phyloP scores from a whole-genome alignment of 2,888 invertebrate species.

The Erebia aethiops region DNA sequence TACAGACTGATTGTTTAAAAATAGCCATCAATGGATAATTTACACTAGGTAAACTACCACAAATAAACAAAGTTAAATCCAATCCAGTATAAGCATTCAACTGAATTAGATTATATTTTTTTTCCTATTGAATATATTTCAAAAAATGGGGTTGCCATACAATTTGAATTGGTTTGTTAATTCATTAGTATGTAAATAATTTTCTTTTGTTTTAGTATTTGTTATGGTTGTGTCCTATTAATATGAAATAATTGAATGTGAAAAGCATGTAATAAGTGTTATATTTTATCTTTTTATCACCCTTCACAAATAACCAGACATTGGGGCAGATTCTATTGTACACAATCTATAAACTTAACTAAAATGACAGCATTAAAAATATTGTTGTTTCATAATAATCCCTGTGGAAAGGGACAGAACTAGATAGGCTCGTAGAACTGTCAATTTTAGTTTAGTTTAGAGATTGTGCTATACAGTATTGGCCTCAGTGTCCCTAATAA shows the following conservation, averaged over 20 bases:
- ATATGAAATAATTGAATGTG: background rate
- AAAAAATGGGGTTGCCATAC: constrained; percentile 5
- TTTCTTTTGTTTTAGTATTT: constrained; percentile 13
- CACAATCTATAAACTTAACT: too few relatives aligned
- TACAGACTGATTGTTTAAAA: too few relatives aligned
- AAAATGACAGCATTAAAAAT: too few relatives aligned
- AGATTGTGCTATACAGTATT: too few relatives aligned
- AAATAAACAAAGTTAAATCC: constrained; percentile 10
- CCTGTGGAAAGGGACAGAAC: too few relatives aligned
- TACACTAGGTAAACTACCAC: background rate
- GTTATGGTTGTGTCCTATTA: constrained; percentile 23
- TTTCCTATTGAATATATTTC: background rate
- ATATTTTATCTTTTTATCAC: background rate
- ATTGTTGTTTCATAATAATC: too few relatives aligned
- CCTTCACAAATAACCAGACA: background rate
- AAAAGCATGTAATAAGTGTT: background rate
- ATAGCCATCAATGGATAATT: background rate
- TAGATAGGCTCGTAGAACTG: background rate
- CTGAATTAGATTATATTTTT: background rate
- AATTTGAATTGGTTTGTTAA: constrained; percentile 12
- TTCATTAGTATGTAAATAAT: background rate
- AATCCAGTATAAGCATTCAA: constrained; percentile 7
- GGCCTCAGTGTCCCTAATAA: background rate
- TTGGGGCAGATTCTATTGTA: background rate
- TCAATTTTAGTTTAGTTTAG: too few relatives aligned